phyloP scores from a whole-genome alignment of 2,888 invertebrate species.

The Lacanobia wlatinum region DNA sequence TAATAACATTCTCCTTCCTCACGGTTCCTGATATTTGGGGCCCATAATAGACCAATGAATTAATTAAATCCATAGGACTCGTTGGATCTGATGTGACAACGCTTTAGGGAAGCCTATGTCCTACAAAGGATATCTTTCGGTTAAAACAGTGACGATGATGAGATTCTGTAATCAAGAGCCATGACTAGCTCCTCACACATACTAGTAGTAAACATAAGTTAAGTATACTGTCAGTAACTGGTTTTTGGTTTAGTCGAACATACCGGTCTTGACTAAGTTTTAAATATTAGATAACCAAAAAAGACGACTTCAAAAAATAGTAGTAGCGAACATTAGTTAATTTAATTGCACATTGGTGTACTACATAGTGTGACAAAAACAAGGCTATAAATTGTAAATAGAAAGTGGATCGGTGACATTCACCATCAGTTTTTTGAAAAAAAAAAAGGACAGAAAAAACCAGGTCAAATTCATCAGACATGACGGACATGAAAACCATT shows the following conservation, averaged over 20 bases:
- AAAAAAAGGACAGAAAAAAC: neutral
- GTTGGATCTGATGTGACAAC: neutral
- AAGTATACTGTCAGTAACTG: neutral
- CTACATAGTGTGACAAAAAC: slow-evolving; percentile 43
- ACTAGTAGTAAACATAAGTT: neutral
- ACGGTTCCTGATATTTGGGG: too few species aligned
- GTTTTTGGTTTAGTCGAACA: neutral
- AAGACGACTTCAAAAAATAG: neutral
- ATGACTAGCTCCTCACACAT: neutral
- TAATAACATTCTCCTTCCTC: too few species aligned
- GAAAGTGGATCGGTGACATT: slow-evolving; percentile 47
- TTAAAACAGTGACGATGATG: neutral
- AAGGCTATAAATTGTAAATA: slow-evolving; percentile 48
- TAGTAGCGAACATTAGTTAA: neutral
- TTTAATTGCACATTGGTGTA: slow-evolving; percentile 26
- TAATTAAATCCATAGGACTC: neutral
- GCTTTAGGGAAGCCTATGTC: neutral
- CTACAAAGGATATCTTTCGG: too few species aligned
- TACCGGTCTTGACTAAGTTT: neutral
- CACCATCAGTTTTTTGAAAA: neutral
- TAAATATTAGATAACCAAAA: neutral
- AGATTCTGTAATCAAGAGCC: neutral
- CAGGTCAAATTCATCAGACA: neutral
- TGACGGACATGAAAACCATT: neutral
- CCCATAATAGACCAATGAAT: too few species aligned